A percentile compares a stretch with the other conserved stretches of the same genome.
Evolutionary conservation across 2,113 vertebrate species (phyloP).

Genomic region (Numida meleagris): DNA sequence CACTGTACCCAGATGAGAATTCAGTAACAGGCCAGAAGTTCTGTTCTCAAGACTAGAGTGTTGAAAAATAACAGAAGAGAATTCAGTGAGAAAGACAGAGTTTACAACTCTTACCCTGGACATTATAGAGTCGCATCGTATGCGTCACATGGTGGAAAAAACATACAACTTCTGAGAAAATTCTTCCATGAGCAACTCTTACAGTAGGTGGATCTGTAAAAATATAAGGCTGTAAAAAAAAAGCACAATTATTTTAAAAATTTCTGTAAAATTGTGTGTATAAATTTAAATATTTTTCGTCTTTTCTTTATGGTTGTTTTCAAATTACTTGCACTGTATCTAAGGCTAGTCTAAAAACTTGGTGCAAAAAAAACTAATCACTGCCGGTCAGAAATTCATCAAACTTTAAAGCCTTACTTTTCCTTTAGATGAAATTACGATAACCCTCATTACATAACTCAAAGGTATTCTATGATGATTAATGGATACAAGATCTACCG

Average conservation of each 20-base stretch:
- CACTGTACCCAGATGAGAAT: not conserved
- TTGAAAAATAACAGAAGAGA: not conserved
- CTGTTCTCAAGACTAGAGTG: not conserved
- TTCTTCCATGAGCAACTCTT: conserved; percentile 82
- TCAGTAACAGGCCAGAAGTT: not conserved
- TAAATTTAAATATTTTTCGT: not conserved
- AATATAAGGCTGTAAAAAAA: conserved; percentile 80
- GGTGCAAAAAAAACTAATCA: not conserved
- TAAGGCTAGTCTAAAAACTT: not conserved
- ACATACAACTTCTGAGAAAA: conserved; percentile 91
- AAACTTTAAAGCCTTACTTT: not conserved
- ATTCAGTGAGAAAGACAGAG: not conserved
- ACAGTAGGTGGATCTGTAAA: conserved; percentile 78
- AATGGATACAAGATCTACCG: not conserved
- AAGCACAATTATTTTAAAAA: not conserved
- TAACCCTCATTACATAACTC: not conserved
- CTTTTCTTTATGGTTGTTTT: not conserved
- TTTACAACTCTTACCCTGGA: conserved; percentile 80
- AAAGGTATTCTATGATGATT: not conserved
- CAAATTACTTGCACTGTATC: not conserved
- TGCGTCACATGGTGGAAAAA: conserved; percentile 87
- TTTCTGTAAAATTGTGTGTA: not conserved
- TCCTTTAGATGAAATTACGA: not conserved
- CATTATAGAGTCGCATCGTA: conserved; percentile 82
- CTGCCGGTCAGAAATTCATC: not conserved